Evolutionary conservation across 1,140 invertebrate species (phyloP).

Genomic region (Trichonephila clavipes): DNA sequence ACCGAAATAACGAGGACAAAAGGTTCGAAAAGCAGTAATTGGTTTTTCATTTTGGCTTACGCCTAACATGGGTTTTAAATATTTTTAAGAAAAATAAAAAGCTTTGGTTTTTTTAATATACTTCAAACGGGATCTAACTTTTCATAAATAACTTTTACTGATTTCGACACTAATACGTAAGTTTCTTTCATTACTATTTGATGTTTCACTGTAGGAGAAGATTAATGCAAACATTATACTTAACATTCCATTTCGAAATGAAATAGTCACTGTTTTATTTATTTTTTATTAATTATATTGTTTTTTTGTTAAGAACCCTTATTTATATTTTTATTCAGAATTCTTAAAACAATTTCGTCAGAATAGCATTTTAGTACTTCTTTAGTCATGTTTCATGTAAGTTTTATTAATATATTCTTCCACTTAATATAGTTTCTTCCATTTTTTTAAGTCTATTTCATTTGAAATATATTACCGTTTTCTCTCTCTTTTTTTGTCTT

Average conservation of each 20-base stretch:
- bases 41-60: constrained; percentile 50
- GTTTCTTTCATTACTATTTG: constrained; percentile 13
- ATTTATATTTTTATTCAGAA: background rate
- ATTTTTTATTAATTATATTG: too few species aligned
- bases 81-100: background rate
- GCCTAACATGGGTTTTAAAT: constrained; percentile 41
- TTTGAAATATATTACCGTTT: too few species aligned
- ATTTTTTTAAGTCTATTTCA: too few species aligned
- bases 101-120: background rate
- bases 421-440: too few species aligned
- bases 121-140: constrained; percentile 3
- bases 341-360: background rate
- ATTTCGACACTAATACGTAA: constrained; percentile 37
- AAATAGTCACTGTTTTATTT: constrained; percentile 21
- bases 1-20: constrained; percentile 6
- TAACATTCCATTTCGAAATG: constrained; percentile 23
- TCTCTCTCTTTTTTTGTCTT: too few species aligned
- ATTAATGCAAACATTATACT: background rate
- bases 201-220: constrained; percentile 35
- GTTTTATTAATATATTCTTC: too few species aligned
- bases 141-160: constrained; percentile 26
- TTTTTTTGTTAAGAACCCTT: background rate
- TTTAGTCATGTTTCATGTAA: too few species aligned
- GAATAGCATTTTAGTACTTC: background rate
- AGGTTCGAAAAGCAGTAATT: constrained; percentile 65